Conservation (phyloP, 2,888 invertebrate species). For the Athrips mouffetella region DNA sequence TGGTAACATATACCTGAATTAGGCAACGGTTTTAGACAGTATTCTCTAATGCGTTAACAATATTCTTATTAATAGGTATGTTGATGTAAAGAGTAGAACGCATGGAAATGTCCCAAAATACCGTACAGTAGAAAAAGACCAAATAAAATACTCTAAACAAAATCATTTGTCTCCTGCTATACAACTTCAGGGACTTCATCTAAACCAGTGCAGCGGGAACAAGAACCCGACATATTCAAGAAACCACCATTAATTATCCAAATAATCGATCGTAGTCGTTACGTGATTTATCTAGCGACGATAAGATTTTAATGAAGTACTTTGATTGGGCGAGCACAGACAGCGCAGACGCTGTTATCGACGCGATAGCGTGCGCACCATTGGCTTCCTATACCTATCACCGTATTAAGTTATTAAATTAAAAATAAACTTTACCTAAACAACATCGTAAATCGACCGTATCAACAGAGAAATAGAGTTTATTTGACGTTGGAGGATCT, state of each 20-base stretch:
- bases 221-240: slow-evolving; percentile 68
- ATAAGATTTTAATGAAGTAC: slow-evolving; percentile 79
- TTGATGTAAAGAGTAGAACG: too few species aligned
- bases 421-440: slow-evolving; percentile 53
- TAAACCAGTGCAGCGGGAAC: slow-evolving; percentile 50
- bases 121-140: too few species aligned
- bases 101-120: too few species aligned
- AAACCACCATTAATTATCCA: slow-evolving; percentile 74
- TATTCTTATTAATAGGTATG: too few species aligned
- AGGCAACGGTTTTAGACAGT: too few species aligned
- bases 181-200: slow-evolving; percentile 30
- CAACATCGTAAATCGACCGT: slow-evolving; percentile 46
- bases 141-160: too few species aligned
- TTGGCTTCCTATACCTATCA: slow-evolving; percentile 68
- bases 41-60: too few species aligned
- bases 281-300: slow-evolving; percentile 76
- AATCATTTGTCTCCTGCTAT: too few species aligned
- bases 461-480: slow-evolving; percentile 29
- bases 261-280: slow-evolving; percentile 77
- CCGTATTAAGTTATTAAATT: slow-evolving; percentile 76
- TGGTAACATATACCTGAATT: too few species aligned
- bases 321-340: slow-evolving; percentile 74
- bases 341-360: slow-evolving; percentile 65
- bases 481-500: slow-evolving; percentile 35
- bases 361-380: slow-evolving; percentile 65